Base-by-base conservation (phyloP, 2,888 invertebrate species). In the Osmoderma eremita region DNA sequence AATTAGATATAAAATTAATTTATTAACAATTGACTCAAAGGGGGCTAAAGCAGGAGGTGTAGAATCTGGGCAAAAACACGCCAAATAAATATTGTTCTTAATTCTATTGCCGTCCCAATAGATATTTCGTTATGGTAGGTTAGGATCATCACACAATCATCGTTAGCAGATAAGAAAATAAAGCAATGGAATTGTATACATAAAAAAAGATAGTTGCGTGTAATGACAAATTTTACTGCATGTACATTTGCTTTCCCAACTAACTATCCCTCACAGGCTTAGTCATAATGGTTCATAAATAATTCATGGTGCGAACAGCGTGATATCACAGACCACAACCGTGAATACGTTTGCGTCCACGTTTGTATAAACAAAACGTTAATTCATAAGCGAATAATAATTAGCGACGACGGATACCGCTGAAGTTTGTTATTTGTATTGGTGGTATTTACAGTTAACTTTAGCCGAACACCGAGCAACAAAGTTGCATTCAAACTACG, bases 211-310 rank as follows among this genome's bases (percentile, higher is more conserved):
- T 30, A 30, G 6, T 30, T 30, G 30, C 2, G 10, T 3, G 30
- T 10, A 30, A 30, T 30, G 30, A 8, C 30, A 30, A 30, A 30
- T 30, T 30, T 30, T 30, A 30, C 10, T 30, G 10, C 6, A 15
- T 61, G 22, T 13, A 61, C 58, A 24, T 45, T 61, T 61, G 36
- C 42, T 41, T 61, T 61, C 2, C 5, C 30, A 45, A 61, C 45
- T 58, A 58, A 24, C 24, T 30, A 30, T 8, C 30, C 58, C 42
- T 36, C 12, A 6, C 4, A 45, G 12, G n/a, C 24, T 61, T 45
- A 61, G 45, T 61, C 58, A 36, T 30, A 61, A 10, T 36, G 24
- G 30, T 13, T 61, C 58, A 61, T 61, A 61, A 61, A 61, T 61
- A 61, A 61, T 61, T 61, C 58, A 61, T 61, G 12, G 45, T 5